Base-by-base conservation (phyloP, 2,113 vertebrate genomes). In the Microcebus ravelobensis region DNA sequence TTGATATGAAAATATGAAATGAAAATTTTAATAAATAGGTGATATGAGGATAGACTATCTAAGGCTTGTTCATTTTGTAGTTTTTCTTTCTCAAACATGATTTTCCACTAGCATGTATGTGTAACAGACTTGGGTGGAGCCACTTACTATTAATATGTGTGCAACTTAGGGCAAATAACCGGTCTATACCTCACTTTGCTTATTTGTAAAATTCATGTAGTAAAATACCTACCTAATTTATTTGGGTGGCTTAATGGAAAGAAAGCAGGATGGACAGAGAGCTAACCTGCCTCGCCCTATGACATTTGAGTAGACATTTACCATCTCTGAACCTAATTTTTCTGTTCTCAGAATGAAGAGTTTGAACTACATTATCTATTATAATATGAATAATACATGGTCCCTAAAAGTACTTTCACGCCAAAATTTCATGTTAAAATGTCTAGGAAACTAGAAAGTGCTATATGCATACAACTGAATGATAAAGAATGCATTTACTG, bases 1-100 rank as follows among this genome's bases (percentile, higher is more conserved):
- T 84, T 85, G n/a, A 18, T 14, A 21, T 45, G 63, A 94, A 96
- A 96, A 93, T 61, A 90, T 39, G 31, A 94, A 83, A 88, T 57
- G 9, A 25, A 86, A 10, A 86, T 61, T 87, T 87, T 81, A 68
- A 87, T 27, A 55, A 52, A 13, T 67, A 82, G n/a, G 57, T 87
- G 13, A 52, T 34, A 65, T 74, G n/a, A 36, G 6, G 57, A 21
- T 76, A 59, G 55, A 67, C 87, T 63, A 39, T 31, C 3, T 0
- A 85, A 68, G 59, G 8, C 8, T n/a, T 67, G 23, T 29, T 90
- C 39, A 52, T 34, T 90, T 76, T 17, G 1, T 1, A 52, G n/a
- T 76, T 68, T 39, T 94, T 89, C 18, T n/a, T 90, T 94, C 67
- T 61, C 9, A 55, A 48, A 31, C 13, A 70, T 31, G 15, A 8